Conservation (phyloP, 37 sponge, comb jelly and placozoan genomes). For the Spongilla lacustris region DNA sequence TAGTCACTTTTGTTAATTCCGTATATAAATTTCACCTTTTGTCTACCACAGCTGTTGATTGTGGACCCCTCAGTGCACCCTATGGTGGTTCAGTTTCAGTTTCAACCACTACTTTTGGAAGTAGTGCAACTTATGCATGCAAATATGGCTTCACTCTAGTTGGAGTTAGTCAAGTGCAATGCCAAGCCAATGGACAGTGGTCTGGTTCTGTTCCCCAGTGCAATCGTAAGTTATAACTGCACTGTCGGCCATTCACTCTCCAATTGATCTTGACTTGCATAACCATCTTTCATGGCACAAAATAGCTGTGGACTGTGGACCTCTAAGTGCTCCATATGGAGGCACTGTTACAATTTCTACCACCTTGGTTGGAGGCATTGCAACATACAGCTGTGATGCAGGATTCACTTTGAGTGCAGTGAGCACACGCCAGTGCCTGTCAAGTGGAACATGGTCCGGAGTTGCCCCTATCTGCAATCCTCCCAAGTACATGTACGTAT, state of each 20-base stretch:
- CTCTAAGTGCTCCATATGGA: conserved; percentile 6
- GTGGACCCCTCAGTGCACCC: conserved; percentile 36
- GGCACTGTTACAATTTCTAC: conserved; percentile 3
- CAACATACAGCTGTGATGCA: too few species aligned
- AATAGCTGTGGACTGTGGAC: conserved; percentile 32
- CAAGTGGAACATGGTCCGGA: neutral
- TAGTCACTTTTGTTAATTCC: neutral
- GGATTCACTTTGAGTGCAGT: neutral
- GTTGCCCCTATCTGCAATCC: neutral
- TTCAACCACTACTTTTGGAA: conserved; percentile 26
- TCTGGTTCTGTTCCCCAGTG: conserved; percentile 48
- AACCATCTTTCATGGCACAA: too few species aligned
- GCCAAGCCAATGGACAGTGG: conserved; percentile 61
- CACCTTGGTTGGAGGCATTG: neutral
- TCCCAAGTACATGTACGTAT: neutral
- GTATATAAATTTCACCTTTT: neutral
- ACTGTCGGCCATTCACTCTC: neutral
- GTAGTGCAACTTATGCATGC: conserved; percentile 49
- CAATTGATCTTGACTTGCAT: too few species aligned
- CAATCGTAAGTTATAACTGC: conserved; percentile 10
- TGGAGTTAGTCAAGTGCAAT: conserved; percentile 26
- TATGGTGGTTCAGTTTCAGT: conserved; percentile 37
- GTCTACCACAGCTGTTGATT: conserved; percentile 20
- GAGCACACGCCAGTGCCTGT: neutral
- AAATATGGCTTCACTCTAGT: conserved; percentile 36